Evolutionary conservation across 1,140 invertebrate genomes (phyloP), one percentile per base, ranked within the genome.

Genomic region (Stenopsyche tienmushanensis): DNA sequence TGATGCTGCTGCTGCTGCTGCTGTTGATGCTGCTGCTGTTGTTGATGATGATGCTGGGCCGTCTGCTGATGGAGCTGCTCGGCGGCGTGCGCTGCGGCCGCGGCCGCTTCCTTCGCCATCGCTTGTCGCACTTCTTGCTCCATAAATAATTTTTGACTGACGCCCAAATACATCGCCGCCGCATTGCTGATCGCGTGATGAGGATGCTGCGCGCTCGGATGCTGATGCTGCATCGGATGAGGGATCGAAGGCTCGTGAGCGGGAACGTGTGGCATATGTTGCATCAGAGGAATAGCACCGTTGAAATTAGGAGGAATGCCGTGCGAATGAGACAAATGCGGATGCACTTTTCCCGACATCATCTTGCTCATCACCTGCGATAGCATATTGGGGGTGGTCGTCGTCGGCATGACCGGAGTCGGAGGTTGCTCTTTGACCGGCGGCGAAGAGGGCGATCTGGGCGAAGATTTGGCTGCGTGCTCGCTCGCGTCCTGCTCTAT

Each of bases 91-190:
- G 83, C 82, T 25, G 80, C 82, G 1, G 83, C 73, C 72, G 84
- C 80, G 78, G 82, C 84, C 3, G 74, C 83, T 78, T 87, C 88
- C 78, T 85, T 90, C 13, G 82, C 87, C 78, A 89, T 80, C 39
- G 68, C 68, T 29, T 70, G 68, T 45, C 88, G 80, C 0, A 85
- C 86, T 78, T 90, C 88, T 73, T 88, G 88, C 76, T 91, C 89
- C 77, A 90, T 80, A 68, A 90, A 85, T 68, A 90, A 79, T 72
- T 89, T 89, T 71, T 89, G 87, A 69, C 84, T 85, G 1, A 85
- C 84, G 34, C 86, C 87, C 55, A 89, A 78, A 73, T 90, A 90
- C 88, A 90, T 90, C 34, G 88, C 88, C 1, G 88, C 87, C 13
- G 88, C 86, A 70, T 84, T 86, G 68, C 83, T 86, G 42, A 86